Conservation (phyloP, 1,140 invertebrate genomes). For the Rhopalosiphum maidis region DNA sequence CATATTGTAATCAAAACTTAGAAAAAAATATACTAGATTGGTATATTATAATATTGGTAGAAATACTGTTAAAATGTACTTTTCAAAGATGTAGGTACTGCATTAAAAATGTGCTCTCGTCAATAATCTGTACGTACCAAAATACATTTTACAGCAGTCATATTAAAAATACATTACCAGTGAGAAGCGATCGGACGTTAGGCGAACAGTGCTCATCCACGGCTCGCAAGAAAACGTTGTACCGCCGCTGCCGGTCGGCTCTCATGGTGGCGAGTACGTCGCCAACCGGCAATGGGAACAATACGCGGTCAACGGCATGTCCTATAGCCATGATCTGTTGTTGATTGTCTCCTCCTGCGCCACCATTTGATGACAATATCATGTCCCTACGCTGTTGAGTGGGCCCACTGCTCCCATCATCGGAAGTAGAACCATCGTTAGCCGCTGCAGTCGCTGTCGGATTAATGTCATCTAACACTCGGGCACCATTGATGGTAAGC, state of each 20-base stretch:
- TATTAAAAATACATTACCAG: slow-evolving; percentile 66
- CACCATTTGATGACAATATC: neutral
- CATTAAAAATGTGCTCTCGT: neutral
- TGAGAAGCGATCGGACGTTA: slow-evolving; percentile 75
- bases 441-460: neutral
- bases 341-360: neutral
- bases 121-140: neutral
- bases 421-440: slow-evolving; percentile 60
- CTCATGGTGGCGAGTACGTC: slow-evolving; percentile 82
- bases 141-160: neutral
- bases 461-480: slow-evolving; percentile 70
- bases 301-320: slow-evolving; percentile 84
- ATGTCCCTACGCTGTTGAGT: slow-evolving; percentile 14
- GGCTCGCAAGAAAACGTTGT: slow-evolving; percentile 79
- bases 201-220: slow-evolving; percentile 69
- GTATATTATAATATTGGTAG: neutral
- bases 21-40: neutral
- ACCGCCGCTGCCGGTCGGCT: slow-evolving; percentile 79
- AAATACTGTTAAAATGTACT: neutral
- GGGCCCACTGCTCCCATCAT: neutral
- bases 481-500: slow-evolving; percentile 83
- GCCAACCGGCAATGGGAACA: slow-evolving; percentile 85
- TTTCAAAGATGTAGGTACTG: neutral
- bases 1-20: neutral
- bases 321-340: slow-evolving; percentile 77